Conservation (phyloP, 2,888 invertebrate genomes). For the Bellardia pandia region DNA sequence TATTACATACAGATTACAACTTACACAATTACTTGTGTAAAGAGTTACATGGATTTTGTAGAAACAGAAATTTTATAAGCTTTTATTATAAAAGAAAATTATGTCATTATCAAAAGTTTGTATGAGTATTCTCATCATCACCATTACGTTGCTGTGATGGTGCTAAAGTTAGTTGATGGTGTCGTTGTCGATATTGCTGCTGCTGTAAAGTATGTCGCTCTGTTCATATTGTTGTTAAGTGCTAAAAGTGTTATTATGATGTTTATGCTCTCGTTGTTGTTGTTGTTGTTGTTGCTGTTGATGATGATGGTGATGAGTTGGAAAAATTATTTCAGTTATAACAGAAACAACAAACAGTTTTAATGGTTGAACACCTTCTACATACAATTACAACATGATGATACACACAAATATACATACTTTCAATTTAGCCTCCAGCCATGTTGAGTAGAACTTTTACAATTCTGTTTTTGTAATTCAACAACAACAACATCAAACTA, state of each 20-base stretch:
- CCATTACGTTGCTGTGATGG: slow-evolving; percentile 29
- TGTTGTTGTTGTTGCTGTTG: background rate
- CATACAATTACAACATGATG: background rate
- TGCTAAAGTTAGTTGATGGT: slow-evolving; percentile 37
- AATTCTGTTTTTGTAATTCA: slow-evolving; percentile 51
- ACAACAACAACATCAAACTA: slow-evolving; percentile 26
- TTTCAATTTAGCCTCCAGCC: slow-evolving; percentile 49
- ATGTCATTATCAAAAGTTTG: slow-evolving; percentile 63
- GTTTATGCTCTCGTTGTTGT: slow-evolving; percentile 7
- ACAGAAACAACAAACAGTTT: slow-evolving; percentile 47
- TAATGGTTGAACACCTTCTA: slow-evolving; percentile 49
- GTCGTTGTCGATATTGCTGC: slow-evolving; percentile 53
- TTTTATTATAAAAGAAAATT: slow-evolving; percentile 38
- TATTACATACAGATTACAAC: slow-evolving; percentile 12
- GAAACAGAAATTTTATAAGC: slow-evolving; percentile 49
- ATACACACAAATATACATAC: background rate
- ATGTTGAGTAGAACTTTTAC: slow-evolving; percentile 51
- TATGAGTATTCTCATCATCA: slow-evolving; percentile 52
- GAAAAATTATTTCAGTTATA: slow-evolving; percentile 48
- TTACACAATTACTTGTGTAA: slow-evolving; percentile 48
- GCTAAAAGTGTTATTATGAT: slow-evolving; percentile 50
- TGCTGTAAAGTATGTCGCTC: slow-evolving; percentile 15
- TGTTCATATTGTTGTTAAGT: slow-evolving; percentile 49
- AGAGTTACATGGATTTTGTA: slow-evolving; percentile 56
- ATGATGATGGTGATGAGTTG: slow-evolving; percentile 57